These are phyloP conservation scores for Sicus ferrugineus DNA, from an alignment of 2,888 invertebrate species.

Conservation along the genomic window DNA sequence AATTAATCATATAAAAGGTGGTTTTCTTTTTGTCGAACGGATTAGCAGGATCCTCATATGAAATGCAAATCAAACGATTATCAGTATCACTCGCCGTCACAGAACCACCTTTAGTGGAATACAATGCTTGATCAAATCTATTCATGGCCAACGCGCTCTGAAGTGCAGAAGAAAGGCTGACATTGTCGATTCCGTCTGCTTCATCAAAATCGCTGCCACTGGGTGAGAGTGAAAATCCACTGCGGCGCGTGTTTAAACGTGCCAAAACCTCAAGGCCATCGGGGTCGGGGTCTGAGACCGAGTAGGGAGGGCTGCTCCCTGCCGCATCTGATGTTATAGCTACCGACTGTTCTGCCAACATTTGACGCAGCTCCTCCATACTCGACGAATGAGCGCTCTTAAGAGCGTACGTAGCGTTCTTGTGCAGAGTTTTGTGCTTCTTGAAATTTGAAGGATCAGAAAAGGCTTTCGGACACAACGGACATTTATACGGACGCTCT, in stretches of 20 bases:
- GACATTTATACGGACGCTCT: slow-evolving; percentile 75
- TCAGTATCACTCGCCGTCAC: background rate
- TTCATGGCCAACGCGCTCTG: background rate
- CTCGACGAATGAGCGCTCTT: slow-evolving; percentile 22
- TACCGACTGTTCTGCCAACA: slow-evolving; percentile 19
- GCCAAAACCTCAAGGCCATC: slow-evolving; percentile 43
- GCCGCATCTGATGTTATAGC: background rate
- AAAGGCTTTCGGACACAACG: slow-evolving; percentile 73
- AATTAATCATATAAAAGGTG: slow-evolving; percentile 44
- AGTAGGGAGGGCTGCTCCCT: slow-evolving; percentile 36
- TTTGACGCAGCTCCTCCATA: slow-evolving; percentile 20
- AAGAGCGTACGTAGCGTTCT: slow-evolving; percentile 41
- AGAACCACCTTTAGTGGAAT: background rate
- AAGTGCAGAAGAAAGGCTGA: background rate
- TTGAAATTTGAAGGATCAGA: slow-evolving; percentile 63
- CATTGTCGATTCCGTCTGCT: slow-evolving; percentile 9
- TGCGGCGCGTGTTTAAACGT: slow-evolving; percentile 20
- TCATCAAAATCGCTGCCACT: slow-evolving; percentile 19
- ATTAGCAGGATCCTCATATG: slow-evolving; percentile 66
- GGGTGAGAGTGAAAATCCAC: slow-evolving; percentile 5
- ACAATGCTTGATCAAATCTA: background rate
- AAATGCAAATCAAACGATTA: slow-evolving; percentile 66
- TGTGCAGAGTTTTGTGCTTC: slow-evolving; percentile 45
- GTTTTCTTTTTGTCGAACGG: slow-evolving; percentile 49
- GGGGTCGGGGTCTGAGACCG: slow-evolving; percentile 42